Evolutionary conservation across 2,888 invertebrate species (phyloP), one percentile per base, ranked within the genome.

Genomic region (Tenthredo livida): DNA sequence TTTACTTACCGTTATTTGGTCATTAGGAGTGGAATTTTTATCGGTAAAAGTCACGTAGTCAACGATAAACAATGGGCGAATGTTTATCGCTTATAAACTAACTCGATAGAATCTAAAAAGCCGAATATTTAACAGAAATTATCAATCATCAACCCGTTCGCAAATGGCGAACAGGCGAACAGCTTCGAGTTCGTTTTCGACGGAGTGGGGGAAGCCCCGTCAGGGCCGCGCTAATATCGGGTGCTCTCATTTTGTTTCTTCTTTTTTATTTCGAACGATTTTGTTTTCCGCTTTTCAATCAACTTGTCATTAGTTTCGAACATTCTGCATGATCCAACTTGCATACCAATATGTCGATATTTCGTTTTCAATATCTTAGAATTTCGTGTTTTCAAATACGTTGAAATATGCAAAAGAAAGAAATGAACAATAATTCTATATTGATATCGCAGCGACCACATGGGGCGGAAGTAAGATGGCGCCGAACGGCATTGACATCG

Each of bases 101-200:
- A 17, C 47, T 21, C 29, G 58, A 37, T 50, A 21, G 40, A 5
- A 33, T 54, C 58, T 9, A 37, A 2, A 80, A 80, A 40, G 15
- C 10, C 21, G 80, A 61, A 50, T 37, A 80, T 37, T 80, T 61
- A 37, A 21, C 3, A 40, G 43, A 83, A 70, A 70, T 83, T 67
- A 40, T 65, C 67, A 75, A 85, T 70, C 58, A 40, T 87, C 75
- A 82, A 86, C 87, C 84, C 65, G 88, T 86, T 87, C 89, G 87
- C 89, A 89, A 90, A 91, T 90, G 90, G 90, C 90, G 90, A 89
- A 89, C 88, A 43, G 87, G 25, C 47, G 33, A 15, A 86, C 85
- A 86, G 40, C 61, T 40, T 47, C 47, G 21, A 65, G 80, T 54
- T 17, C 3, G 15, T 29, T 67, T n/a, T 25, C 75, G 33, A 25